Percentiles rank a stretch among this genome's conserved stretches.
Evolutionary conservation across 2,797 vertebrate species (phyloP).

Genomic region (Acanthurus leucopareius): DNA sequence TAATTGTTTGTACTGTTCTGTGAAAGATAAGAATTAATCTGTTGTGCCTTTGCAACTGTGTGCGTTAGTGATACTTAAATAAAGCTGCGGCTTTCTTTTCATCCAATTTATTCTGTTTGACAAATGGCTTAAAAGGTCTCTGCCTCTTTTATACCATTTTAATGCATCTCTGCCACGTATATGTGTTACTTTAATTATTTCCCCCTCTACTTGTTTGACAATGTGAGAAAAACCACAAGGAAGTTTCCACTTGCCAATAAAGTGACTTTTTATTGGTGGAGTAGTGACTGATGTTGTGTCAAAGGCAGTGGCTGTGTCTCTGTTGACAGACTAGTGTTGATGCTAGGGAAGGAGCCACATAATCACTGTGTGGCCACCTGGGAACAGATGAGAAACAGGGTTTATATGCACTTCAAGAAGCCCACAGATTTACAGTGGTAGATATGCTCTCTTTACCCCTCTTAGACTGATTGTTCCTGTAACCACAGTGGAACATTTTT

Average conservation of each 20-base stretch:
- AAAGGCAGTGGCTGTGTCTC: conserved; percentile 66
- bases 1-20: neutral
- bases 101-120: conserved; percentile 69
- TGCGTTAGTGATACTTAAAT: no score
- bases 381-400: conserved; percentile 37
- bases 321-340: conserved; percentile 77
- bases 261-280: conserved; percentile 74
- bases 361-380: conserved; percentile 69
- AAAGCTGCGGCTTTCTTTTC: conserved; percentile 68
- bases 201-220: conserved; percentile 76
- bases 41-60: no score
- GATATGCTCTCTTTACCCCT: conserved; percentile 44
- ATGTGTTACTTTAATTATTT: conserved; percentile 81
- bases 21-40: neutral
- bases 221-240: conserved; percentile 81
- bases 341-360: conserved; percentile 71
- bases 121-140: conserved; percentile 73
- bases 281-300: conserved; percentile 78
- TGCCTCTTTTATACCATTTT: conserved; percentile 65
- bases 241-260: conserved; percentile 85
- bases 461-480: conserved; percentile 30
- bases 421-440: conserved; percentile 58
- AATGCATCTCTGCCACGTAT: conserved; percentile 62
- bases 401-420: conserved; percentile 69
- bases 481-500: conserved; percentile 50